Evolutionary conservation across 2,113 vertebrate genomes (phyloP), one percentile per base, ranked within the genome.

Genomic region (Meriones unguiculatus): DNA sequence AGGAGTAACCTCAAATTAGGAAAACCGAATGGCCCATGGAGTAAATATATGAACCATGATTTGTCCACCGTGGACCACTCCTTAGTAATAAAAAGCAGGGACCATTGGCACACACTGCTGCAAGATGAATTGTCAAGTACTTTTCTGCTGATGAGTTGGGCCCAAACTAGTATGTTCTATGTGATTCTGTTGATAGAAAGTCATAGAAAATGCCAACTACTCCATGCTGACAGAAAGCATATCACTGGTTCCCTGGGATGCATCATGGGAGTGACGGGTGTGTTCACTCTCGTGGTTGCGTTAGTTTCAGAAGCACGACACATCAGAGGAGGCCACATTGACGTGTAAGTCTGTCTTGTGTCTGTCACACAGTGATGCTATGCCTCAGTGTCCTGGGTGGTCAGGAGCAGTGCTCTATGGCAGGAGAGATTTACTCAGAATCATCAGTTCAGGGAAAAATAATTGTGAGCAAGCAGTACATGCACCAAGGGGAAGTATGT

Each of bases 371-470:
- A n/a, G 75, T 20, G 35, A 84, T 46, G 35, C 81, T 96, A 3
- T 93, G 24, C 38, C 69, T 46, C 50, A n/a, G 30, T 87, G 38
- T 25, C 57, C 14, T 62, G 41, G 57, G 20, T 1, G 6, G 75
- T 76, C 91, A 35, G 67, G 46, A 77, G 28, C 62, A 28, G 57
- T 57, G 30, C 2, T 38, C 4, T 13, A 13, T 12, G 78, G 46
- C 18, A 78, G 91, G 50, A 52, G 69, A 80, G 75, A 86, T 80
- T 80, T 92, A 24, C 86, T 95, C 91, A 70, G 64, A 94, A 90
- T 2, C 64, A 50, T 30, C 70, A 6, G 57, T 96, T 17, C 15
- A 25, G 32, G 69, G 62, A 67, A 69, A 87, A 95, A 24, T 22
- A 76, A 65, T 62, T 64, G 46, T 38, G 86, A 96, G 41, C 95